Percentiles rank a stretch among this genome's conserved stretches.
These are phyloP conservation scores for Orthonyx spaldingii DNA, from an alignment of 2,113 vertebrate species.

Conservation along the genomic window DNA sequence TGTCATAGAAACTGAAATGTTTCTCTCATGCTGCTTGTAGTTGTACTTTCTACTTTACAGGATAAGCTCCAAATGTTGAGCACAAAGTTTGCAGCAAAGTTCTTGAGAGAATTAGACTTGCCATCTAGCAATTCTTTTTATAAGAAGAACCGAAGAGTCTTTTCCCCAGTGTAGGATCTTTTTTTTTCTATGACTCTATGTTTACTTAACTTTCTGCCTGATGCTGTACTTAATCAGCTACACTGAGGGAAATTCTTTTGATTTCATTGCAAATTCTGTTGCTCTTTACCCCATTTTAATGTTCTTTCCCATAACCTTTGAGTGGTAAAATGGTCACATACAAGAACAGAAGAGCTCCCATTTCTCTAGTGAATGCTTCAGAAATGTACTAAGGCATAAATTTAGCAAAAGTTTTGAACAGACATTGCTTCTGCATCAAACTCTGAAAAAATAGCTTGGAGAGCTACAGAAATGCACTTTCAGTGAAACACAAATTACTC, in stretches of 20 bases:
- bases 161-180: neutral
- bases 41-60: slow-evolving; percentile 17
- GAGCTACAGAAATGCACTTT: neutral
- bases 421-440: neutral
- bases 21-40: neutral
- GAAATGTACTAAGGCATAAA: slow-evolving; percentile 42
- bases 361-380: slow-evolving; percentile 43
- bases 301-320: slow-evolving; percentile 70
- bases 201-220: slow-evolving; percentile 65
- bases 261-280: slow-evolving; percentile 60
- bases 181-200: slow-evolving; percentile 45
- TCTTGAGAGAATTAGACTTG: slow-evolving; percentile 12
- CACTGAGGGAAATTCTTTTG: slow-evolving; percentile 55
- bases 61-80: slow-evolving; percentile 22
- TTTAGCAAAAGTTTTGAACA: slow-evolving; percentile 32
- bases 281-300: slow-evolving; percentile 34
- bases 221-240: slow-evolving; percentile 57
- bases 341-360: slow-evolving; percentile 27
- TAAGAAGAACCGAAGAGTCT: neutral
- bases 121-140: neutral
- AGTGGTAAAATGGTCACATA: slow-evolving; percentile 46
- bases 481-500: neutral
- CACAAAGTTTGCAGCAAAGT: neutral
- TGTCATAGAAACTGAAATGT: slow-evolving; percentile 25
- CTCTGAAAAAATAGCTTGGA: slow-evolving; percentile 2